Conservation (phyloP, 2,888 invertebrate species). For the Dascillus cervinus region DNA sequence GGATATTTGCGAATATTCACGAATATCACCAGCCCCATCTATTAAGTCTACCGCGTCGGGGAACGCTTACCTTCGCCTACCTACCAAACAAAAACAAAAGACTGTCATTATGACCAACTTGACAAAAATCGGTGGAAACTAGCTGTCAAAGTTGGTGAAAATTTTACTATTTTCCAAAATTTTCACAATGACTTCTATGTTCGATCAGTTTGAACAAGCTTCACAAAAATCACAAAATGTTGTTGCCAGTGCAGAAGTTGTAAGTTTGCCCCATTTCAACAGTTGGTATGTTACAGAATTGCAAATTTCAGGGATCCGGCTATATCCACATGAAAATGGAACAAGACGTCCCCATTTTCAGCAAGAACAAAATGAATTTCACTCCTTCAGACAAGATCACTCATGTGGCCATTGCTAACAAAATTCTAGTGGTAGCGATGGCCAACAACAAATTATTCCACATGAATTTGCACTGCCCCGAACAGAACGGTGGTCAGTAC, state of each 20-base stretch:
- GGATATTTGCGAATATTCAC: too few species aligned
- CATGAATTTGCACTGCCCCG: slow-evolving; percentile 72
- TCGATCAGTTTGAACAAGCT: slow-evolving; percentile 79
- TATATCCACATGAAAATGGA: slow-evolving; percentile 54
- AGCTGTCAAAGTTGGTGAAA: too few species aligned
- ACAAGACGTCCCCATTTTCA: slow-evolving; percentile 79
- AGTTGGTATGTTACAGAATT: slow-evolving; percentile 9
- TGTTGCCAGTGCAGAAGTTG: slow-evolving; percentile 26
- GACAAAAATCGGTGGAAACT: too few species aligned
- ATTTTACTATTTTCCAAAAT: too few species aligned
- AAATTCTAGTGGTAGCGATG: slow-evolving; percentile 77
- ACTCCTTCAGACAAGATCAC: slow-evolving; percentile 72
- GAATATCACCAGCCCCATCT: too few species aligned
- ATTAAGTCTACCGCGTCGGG: too few species aligned
- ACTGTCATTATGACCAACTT: too few species aligned
- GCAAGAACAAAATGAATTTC: slow-evolving; percentile 74
- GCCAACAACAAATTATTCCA: slow-evolving; percentile 72
- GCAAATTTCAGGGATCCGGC: slow-evolving; percentile 39
- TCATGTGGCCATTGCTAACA: slow-evolving; percentile 74
- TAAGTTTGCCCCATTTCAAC: slow-evolving; percentile 5
- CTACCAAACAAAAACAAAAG: too few species aligned
- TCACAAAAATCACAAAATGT: slow-evolving; percentile 49
- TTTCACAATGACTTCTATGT: slow-evolving; percentile 65
- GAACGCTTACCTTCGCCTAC: too few species aligned
- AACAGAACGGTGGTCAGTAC: slow-evolving; percentile 64